phyloP scores from a whole-genome alignment of 1,140 invertebrate species.

The Grapholita molesta region DNA sequence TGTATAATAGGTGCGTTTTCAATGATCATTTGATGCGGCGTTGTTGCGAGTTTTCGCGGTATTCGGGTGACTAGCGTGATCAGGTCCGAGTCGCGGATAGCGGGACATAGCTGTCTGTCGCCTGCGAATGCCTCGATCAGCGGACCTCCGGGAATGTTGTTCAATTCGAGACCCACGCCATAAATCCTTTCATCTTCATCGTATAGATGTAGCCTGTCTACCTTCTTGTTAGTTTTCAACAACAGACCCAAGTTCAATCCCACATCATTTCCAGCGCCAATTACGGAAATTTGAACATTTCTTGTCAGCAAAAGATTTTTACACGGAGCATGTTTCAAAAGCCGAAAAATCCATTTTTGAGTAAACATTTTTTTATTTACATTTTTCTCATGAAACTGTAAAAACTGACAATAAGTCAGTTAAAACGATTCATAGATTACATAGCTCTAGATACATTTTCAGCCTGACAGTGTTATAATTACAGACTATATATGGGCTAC shows the following conservation, averaged over 20 bases:
- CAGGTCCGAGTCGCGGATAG: constrained; percentile 37
- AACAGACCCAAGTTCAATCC: constrained; percentile 45
- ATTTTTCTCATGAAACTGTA: neutral
- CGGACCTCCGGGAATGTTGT: constrained; percentile 37
- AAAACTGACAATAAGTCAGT: neutral
- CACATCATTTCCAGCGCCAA: constrained; percentile 43
- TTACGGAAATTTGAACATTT: constrained; percentile 43
- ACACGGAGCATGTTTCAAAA: neutral
- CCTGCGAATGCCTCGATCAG: constrained; percentile 29
- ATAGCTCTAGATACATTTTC: neutral
- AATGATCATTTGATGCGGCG: constrained; percentile 42
- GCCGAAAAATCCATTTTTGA: neutral
- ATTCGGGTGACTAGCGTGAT: constrained; percentile 42
- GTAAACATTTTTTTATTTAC: neutral
- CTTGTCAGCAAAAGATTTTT: constrained; percentile 17
- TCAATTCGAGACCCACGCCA: constrained; percentile 36
- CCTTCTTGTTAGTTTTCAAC: constrained; percentile 41
- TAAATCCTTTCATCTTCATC: constrained; percentile 41
- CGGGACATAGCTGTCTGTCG: constrained; percentile 25
- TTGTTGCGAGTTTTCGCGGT: constrained; percentile 31
- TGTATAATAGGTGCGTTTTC: constrained; percentile 42
- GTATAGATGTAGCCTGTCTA: constrained; percentile 39
- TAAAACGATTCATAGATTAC: no score
- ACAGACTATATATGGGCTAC: no score
- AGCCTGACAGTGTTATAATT: neutral